These are phyloP conservation scores for Jacana jacana DNA, from an alignment of 2,113 vertebrate genomes.

Conservation along the genomic window DNA sequence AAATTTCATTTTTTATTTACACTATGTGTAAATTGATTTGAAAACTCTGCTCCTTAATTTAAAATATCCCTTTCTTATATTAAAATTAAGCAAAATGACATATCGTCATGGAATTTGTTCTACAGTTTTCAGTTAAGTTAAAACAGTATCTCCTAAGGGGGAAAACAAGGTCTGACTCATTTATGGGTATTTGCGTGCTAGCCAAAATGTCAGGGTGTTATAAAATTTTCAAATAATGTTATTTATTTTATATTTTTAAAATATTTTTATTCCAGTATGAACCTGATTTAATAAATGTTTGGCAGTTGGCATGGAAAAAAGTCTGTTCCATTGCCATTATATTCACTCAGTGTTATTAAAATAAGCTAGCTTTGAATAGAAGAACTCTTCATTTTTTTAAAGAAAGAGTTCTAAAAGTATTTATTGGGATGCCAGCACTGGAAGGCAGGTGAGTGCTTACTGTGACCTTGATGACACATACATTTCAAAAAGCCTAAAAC, in stretches of 20 bases:
- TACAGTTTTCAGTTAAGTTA: not conserved
- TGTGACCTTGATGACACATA: not conserved
- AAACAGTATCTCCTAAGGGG: not conserved
- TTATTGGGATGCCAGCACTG: not conserved
- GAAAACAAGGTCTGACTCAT: conserved; percentile 29
- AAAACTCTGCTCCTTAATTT: not conserved
- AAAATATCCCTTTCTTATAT: not conserved
- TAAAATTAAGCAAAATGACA: not conserved
- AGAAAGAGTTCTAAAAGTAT: not conserved
- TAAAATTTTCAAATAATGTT: not conserved
- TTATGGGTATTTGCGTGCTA: not conserved
- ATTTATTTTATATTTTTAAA: conserved; percentile 17
- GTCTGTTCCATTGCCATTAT: not conserved
- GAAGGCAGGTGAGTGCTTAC: not conserved
- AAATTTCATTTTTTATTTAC: not conserved
- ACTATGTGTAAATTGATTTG: not conserved
- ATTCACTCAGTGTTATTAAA: not conserved
- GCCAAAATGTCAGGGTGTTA: not conserved
- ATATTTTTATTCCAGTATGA: not conserved
- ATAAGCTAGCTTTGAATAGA: not conserved
- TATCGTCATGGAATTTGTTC: not conserved
- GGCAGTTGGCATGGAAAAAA: not conserved
- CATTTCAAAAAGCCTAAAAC: not conserved
- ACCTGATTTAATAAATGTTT: not conserved
- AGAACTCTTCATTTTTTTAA: not conserved